Evolutionary conservation across 2,888 invertebrate genomes (phyloP).

Genomic region (Bimastos eiseni): DNA sequence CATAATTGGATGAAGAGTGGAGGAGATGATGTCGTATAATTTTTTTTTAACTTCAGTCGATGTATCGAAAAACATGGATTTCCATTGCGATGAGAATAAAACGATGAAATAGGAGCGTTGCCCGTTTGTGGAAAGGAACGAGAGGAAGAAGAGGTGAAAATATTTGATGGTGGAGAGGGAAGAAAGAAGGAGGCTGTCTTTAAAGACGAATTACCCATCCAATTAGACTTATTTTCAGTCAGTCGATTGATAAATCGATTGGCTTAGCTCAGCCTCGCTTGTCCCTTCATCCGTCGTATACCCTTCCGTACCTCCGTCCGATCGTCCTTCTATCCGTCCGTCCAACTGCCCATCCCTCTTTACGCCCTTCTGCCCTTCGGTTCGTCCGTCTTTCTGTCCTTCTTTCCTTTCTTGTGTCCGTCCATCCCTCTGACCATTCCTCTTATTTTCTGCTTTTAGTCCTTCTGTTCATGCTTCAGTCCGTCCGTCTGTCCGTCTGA

Average conservation of each 20-base stretch:
- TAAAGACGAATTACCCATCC: too few species aligned
- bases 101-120: too few species aligned
- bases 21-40: too few species aligned
- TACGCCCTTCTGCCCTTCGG: background rate
- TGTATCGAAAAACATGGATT: too few species aligned
- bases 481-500: background rate
- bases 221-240: too few species aligned
- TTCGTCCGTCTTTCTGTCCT: background rate
- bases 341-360: background rate
- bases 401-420: background rate
- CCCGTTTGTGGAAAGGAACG: too few species aligned
- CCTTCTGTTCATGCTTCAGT: background rate
- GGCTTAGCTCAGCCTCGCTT: background rate
- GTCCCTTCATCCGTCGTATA: constrained; percentile 10
- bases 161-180: too few species aligned
- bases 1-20: too few species aligned
- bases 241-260: constrained; percentile 15
- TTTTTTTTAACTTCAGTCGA: too few species aligned
- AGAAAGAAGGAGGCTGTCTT: too few species aligned
- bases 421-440: background rate
- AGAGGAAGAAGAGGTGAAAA: too few species aligned
- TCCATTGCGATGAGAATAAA: too few species aligned
- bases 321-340: constrained; percentile 1
- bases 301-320: constrained; percentile 1
- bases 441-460: background rate